These are phyloP conservation scores for Chaetophractus vellerosus DNA, from an alignment of 2,797 vertebrate species.

Conservation along the genomic window DNA sequence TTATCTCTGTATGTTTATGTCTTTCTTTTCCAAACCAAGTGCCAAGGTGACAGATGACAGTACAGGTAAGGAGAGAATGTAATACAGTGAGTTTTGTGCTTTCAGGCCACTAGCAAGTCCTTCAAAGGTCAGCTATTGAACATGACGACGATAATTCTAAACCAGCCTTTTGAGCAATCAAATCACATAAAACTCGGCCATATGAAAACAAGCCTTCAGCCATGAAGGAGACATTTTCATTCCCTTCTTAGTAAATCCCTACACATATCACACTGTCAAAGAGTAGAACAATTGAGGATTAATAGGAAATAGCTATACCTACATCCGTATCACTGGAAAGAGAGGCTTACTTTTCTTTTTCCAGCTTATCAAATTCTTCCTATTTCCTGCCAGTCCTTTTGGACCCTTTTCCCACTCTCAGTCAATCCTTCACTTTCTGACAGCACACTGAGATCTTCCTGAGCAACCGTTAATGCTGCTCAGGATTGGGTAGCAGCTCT, in stretches of 20 bases:
- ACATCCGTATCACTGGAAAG: constrained; percentile 66
- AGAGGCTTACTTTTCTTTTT: constrained; percentile 53
- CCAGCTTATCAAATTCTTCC: background rate
- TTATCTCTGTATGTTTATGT: background rate
- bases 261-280: constrained; percentile 78
- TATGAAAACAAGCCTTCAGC: constrained; percentile 82
- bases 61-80: constrained; percentile 48
- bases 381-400: background rate
- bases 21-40: constrained; percentile 57
- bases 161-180: constrained; percentile 80
- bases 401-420: background rate
- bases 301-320: constrained; percentile 63
- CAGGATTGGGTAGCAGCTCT: background rate
- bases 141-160: constrained; percentile 82
- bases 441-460: background rate
- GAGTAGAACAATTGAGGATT: constrained; percentile 77
- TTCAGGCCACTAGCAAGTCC: constrained; percentile 79
- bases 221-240: constrained; percentile 84
- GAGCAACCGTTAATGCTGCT: background rate
- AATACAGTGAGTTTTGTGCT: constrained; percentile 73
- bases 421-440: background rate
- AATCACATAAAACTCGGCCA: constrained; percentile 84
- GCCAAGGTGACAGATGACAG: constrained; percentile 54
- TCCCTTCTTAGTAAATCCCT: constrained; percentile 81
- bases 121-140: constrained; percentile 84